phyloP scores from a whole-genome alignment of 2,113 vertebrate species.

The Seriola rivoliana region DNA sequence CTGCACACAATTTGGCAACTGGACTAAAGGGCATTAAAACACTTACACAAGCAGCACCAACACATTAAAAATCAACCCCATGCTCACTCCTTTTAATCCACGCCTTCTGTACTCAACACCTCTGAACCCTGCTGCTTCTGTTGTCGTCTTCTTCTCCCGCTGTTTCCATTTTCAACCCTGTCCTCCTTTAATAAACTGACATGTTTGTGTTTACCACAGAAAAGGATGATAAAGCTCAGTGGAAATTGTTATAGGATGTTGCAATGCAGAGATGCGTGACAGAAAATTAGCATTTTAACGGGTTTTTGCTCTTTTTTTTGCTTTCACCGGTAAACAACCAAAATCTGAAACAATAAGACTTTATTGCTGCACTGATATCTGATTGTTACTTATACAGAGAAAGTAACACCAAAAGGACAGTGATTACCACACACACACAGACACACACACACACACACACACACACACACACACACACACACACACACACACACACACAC shows the following conservation, averaged over 20 bases:
- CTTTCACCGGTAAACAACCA: too few species aligned
- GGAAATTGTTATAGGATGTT: not conserved
- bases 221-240: not conserved
- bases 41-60: constrained; percentile 11
- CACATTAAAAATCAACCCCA: constrained; percentile 7
- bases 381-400: too few species aligned
- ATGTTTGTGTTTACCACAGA: not conserved
- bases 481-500: too few species aligned
- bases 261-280: too few species aligned
- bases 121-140: constrained; percentile 2
- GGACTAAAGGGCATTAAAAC: not conserved
- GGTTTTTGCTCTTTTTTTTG: too few species aligned
- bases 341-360: too few species aligned
- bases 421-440: too few species aligned
- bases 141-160: not conserved
- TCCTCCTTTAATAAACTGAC: not conserved
- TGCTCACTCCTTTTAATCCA: not conserved
- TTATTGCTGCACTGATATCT: too few species aligned
- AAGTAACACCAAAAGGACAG: too few species aligned
- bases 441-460: too few species aligned
- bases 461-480: too few species aligned
- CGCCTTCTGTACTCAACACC: not conserved
- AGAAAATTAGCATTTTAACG: too few species aligned
- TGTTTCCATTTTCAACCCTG: not conserved
- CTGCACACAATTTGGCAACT: constrained; percentile 41